A percentile compares a stretch with the other conserved stretches of the same genome.
Evolutionary conservation across 1,140 invertebrate species (phyloP).

Genomic region (Drosophila erecta): DNA sequence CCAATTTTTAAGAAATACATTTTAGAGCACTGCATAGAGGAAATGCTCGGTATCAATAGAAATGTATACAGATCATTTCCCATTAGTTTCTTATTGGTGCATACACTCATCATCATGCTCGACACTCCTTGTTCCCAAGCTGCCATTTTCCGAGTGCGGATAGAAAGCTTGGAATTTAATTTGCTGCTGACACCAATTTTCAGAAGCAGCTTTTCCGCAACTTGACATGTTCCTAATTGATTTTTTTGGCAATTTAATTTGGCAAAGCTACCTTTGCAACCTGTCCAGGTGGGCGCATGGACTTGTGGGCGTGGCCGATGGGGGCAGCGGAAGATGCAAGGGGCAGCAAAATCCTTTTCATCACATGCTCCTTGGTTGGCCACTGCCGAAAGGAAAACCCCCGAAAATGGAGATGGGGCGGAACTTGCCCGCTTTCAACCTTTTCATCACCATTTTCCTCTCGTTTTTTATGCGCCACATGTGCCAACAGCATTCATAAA

Average conservation of each 20-base stretch:
- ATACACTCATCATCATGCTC: slow-evolving; percentile 1
- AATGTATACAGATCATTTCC: too few relatives aligned
- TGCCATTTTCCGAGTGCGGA: slow-evolving; percentile 14
- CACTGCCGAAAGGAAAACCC: slow-evolving; percentile 56
- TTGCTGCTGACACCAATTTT: slow-evolving; percentile 80
- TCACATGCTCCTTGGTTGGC: slow-evolving; percentile 71
- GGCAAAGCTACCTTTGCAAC: slow-evolving; percentile 57
- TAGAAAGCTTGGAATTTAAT: slow-evolving; percentile 69
- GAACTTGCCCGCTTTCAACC: slow-evolving; percentile 24
- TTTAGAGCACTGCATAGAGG: too few relatives aligned
- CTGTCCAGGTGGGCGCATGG: slow-evolving; percentile 35
- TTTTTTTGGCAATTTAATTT: slow-evolving; percentile 83
- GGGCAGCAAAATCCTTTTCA: slow-evolving; percentile 76
- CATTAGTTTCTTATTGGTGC: not conserved
- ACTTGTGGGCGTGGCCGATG: slow-evolving; percentile 36
- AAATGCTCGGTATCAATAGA: too few relatives aligned
- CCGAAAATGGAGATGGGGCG: slow-evolving; percentile 34
- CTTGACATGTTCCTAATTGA: slow-evolving; percentile 84
- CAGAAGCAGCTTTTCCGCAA: slow-evolving; percentile 76
- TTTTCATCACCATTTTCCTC: slow-evolving; percentile 60
- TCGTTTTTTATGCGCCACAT: slow-evolving; percentile 81
- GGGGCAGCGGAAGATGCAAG: slow-evolving; percentile 56
- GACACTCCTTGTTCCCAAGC: slow-evolving; percentile 1
- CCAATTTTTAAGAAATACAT: too few relatives aligned
- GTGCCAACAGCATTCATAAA: slow-evolving; percentile 81